phyloP scores from a whole-genome alignment of 2,113 vertebrate species.

The Hassar affinis region DNA sequence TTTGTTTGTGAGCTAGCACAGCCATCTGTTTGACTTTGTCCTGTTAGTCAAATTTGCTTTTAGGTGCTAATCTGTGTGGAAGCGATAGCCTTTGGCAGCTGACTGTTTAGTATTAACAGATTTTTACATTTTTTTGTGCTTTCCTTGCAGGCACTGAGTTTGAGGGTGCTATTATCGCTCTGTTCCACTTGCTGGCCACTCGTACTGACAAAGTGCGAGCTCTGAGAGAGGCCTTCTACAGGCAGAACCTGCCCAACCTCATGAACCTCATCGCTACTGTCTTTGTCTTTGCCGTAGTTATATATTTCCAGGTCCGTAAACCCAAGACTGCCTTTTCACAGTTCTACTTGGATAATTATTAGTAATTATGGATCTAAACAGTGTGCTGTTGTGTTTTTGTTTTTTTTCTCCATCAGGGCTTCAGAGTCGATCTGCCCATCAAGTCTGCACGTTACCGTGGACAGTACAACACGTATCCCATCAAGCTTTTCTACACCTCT shows the following conservation, averaged over 20 bases:
- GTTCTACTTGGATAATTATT: background rate
- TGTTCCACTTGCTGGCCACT: slow-evolving; percentile 95
- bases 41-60: background rate
- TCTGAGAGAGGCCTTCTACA: slow-evolving; percentile 95
- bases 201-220: slow-evolving; percentile 97
- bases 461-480: slow-evolving; percentile 98
- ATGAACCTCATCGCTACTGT: slow-evolving; percentile 98
- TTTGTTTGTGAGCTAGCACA: slow-evolving; percentile 1
- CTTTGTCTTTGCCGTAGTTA: slow-evolving; percentile 97
- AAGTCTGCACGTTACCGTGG: slow-evolving; percentile 97
- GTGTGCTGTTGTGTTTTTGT: background rate
- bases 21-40: background rate
- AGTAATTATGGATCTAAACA: background rate
- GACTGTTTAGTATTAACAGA: background rate
- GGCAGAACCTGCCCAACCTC: slow-evolving; percentile 97
- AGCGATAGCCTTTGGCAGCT: background rate
- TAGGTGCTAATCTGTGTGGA: background rate
- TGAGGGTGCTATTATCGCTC: slow-evolving; percentile 95
- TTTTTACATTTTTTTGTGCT: slow-evolving; percentile 39
- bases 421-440: slow-evolving; percentile 97
- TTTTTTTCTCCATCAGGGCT: slow-evolving; percentile 77
- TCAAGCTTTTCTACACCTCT: slow-evolving; percentile 98
- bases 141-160: slow-evolving; percentile 88
- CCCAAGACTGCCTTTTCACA: background rate
- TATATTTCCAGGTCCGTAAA: slow-evolving; percentile 93